A percentile compares a stretch with the other conserved stretches of the same genome.
These are phyloP conservation scores for Deroptyus accipitrinus DNA, from an alignment of 2,113 vertebrate species.

Conservation along the genomic window DNA sequence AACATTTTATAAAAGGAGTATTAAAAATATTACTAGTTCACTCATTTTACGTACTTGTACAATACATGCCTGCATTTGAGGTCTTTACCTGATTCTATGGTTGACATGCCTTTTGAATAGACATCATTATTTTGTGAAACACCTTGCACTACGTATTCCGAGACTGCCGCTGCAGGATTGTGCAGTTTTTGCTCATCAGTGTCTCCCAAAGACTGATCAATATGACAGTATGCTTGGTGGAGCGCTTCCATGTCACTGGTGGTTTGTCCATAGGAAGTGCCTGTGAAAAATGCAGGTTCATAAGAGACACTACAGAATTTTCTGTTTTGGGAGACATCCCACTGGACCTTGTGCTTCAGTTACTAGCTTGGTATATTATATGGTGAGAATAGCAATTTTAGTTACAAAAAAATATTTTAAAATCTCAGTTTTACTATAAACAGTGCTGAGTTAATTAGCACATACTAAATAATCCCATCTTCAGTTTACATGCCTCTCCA, in stretches of 20 bases:
- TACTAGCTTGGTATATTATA: background rate
- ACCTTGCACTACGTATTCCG: constrained; percentile 5
- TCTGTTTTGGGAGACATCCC: background rate
- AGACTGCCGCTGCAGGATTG: background rate
- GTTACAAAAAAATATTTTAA: background rate
- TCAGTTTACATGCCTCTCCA: background rate
- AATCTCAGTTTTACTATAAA: background rate
- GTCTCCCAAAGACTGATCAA: constrained; percentile 75
- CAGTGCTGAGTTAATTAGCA: background rate
- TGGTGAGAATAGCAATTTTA: background rate
- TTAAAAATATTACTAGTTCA: background rate
- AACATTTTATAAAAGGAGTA: background rate
- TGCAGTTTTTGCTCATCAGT: constrained; percentile 59
- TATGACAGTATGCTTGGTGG: constrained; percentile 82
- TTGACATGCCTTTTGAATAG: constrained; percentile 60
- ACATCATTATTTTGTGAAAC: constrained; percentile 49
- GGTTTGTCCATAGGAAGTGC: constrained; percentile 75
- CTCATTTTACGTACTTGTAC: background rate
- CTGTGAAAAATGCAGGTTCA: constrained; percentile 24
- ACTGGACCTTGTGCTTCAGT: background rate
- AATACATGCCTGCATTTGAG: background rate
- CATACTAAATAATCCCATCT: background rate
- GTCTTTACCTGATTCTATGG: constrained; percentile 76
- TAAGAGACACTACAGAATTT: background rate
- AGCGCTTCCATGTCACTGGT: constrained; percentile 85